A percentile compares a stretch with the other conserved stretches of the same genome.
phyloP scores from a whole-genome alignment of 2,113 vertebrate species.

The Brachirus orientalis region DNA sequence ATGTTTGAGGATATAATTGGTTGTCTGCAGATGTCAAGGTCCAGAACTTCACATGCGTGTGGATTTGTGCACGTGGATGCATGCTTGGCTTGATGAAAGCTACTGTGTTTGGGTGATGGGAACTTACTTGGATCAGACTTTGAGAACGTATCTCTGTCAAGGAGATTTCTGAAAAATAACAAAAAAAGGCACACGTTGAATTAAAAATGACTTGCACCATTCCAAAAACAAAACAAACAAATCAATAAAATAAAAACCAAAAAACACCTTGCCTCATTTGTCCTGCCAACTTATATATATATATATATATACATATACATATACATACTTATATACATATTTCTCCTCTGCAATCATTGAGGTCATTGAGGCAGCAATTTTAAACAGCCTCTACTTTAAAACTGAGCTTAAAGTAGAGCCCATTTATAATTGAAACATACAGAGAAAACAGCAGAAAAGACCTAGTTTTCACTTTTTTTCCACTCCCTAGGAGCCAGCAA shows the following conservation, averaged over 20 bases:
- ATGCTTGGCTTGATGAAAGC: background rate
- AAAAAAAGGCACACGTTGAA: conserved; percentile 31
- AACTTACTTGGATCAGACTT: conserved; percentile 94
- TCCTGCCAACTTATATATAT: too few relatives aligned
- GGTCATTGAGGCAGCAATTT: conserved; percentile 27
- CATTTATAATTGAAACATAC: conserved; percentile 67
- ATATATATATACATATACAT: too few relatives aligned
- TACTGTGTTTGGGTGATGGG: conserved; percentile 20
- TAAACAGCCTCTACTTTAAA: conserved; percentile 41
- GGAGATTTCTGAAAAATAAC: conserved; percentile 80
- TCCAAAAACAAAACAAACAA: conserved; percentile 25
- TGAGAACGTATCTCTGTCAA: conserved; percentile 97
- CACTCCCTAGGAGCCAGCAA: conserved; percentile 34
- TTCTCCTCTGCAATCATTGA: conserved; percentile 41
- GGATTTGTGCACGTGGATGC: background rate
- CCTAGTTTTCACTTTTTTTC: conserved; percentile 56
- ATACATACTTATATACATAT: too few relatives aligned
- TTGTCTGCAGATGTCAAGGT: conserved; percentile 25
- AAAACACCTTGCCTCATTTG: too few relatives aligned
- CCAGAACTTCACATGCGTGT: background rate
- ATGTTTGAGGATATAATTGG: conserved; percentile 26
- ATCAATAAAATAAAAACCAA: conserved; percentile 4
- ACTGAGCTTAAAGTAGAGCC: conserved; percentile 35
- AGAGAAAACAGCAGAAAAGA: conserved; percentile 36
- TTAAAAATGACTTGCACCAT: conserved; percentile 6